Evolutionary conservation across 2,113 vertebrate genomes (phyloP).

Genomic region (Martes martes): DNA sequence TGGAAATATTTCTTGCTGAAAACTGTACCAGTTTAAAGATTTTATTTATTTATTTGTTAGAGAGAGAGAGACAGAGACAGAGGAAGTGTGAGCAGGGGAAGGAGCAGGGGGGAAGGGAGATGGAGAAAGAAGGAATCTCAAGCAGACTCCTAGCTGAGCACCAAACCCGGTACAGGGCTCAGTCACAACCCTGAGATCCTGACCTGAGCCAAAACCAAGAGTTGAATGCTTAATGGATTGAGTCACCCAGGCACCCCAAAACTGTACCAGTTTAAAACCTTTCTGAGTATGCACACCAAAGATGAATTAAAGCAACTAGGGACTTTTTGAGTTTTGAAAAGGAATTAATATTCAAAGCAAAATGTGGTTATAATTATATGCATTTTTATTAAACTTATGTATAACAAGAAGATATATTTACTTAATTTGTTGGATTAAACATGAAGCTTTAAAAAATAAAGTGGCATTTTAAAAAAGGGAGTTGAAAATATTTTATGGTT

Average conservation of each 20-base stretch:
- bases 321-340: slow-evolving; percentile 23
- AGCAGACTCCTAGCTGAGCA: neutral
- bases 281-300: neutral
- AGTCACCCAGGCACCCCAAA: neutral
- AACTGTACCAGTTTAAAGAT: neutral
- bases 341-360: slow-evolving; percentile 40
- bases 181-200: neutral
- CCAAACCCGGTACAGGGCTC: neutral
- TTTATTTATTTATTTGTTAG: neutral
- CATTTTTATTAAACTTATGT: neutral
- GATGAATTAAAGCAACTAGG: neutral
- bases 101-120: neutral
- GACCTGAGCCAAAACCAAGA: neutral
- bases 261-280: neutral
- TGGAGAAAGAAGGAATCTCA: neutral
- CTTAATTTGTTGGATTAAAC: slow-evolving; percentile 15
- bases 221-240: neutral
- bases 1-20: neutral
- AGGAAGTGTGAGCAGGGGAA: neutral
- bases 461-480: neutral
- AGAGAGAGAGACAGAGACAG: neutral
- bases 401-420: neutral
- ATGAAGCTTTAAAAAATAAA: neutral
- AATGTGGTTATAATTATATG: slow-evolving; percentile 1
- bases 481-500: slow-evolving; percentile 17